Percentiles rank a stretch among this genome's conserved stretches.
Conservation (phyloP, 2,888 invertebrate genomes). For the Tanaodytes sp. region DNA sequence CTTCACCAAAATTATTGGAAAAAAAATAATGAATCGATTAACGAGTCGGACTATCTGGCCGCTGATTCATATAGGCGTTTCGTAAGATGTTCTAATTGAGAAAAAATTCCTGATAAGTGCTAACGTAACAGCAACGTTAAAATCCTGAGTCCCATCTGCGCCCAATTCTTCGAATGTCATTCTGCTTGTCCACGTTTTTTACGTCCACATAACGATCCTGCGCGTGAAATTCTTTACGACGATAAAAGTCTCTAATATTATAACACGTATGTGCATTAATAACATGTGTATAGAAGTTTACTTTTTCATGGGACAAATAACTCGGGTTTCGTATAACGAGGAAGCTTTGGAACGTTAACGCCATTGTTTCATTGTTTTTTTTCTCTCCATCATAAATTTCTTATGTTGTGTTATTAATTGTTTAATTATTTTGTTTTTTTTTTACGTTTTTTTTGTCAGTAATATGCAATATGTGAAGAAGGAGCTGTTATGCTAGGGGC, state of each 20-base stretch:
- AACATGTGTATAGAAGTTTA: slow-evolving; percentile 69
- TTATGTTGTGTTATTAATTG: slow-evolving; percentile 35
- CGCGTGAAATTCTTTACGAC: slow-evolving; percentile 65
- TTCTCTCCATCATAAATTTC: slow-evolving; percentile 9
- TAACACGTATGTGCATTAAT: slow-evolving; percentile 71
- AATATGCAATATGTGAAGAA: no score
- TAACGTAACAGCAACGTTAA: no score
- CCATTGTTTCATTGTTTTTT: slow-evolving; percentile 41
- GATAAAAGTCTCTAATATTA: slow-evolving; percentile 70
- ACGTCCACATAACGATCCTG: slow-evolving; percentile 54
- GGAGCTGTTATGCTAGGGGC: slow-evolving; percentile 60
- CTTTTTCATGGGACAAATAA: slow-evolving; percentile 59
- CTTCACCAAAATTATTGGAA: no score
- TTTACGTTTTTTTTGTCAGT: no score
- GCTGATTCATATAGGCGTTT: no score
- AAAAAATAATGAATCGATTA: no score
- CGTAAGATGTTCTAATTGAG: no score
- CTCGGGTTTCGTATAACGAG: slow-evolving; percentile 57
- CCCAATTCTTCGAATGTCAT: slow-evolving; percentile 39
- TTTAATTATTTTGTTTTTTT: no score
- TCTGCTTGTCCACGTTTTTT: slow-evolving; percentile 39
- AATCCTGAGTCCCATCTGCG: slow-evolving; percentile 9
- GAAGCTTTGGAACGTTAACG: slow-evolving; percentile 62
- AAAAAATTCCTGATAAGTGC: no score
- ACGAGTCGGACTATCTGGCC: no score